Base-by-base conservation (phyloP, 1,140 invertebrate genomes). In the Cotesia glomerata region DNA sequence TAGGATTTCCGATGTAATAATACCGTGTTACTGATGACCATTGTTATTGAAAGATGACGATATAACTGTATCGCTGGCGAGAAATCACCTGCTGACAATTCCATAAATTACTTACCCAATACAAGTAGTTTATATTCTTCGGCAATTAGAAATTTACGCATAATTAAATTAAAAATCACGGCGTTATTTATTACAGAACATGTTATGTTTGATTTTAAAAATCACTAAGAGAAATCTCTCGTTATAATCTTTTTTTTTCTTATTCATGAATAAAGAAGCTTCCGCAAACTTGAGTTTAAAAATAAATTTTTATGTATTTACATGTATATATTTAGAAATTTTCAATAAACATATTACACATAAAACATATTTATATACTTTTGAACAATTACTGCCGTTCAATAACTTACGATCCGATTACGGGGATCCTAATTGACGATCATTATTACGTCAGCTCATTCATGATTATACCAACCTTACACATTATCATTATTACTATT, bases 341-440 rank as follows among this genome's bases (percentile, higher is more conserved):
- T n/a, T n/a, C n/a, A n/a, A n/a, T n/a, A n/a, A n/a, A n/a, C n/a
- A n/a, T n/a, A n/a, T n/a, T n/a, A n/a, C n/a, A n/a, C n/a, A n/a
- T n/a, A n/a, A n/a, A n/a, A n/a, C n/a, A n/a, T n/a, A n/a, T n/a
- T n/a, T n/a, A n/a, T n/a, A n/a, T n/a, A n/a, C n/a, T n/a, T n/a
- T n/a, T n/a, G n/a, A n/a, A n/a, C n/a, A n/a, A n/a, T n/a, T n/a
- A n/a, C n/a, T n/a, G n/a, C n/a, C 8, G 51, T 66, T 66, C 14
- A 51, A 49, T 52, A 5, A 18, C 39, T 39, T 18, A 16, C 18
- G 51, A 66, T 66, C 7, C 45, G 39, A 13, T 51, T 32, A 58
- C 54, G 51, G 66, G 14, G 70, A 56, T 65, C 52, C 70, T 65
- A 72, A 72, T 72, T 72, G 70, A 72, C 61, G 52, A 72, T 64